These are phyloP conservation scores for Eupithecia dodoneata DNA, from an alignment of 2,888 invertebrate species.

Conservation along the genomic window DNA sequence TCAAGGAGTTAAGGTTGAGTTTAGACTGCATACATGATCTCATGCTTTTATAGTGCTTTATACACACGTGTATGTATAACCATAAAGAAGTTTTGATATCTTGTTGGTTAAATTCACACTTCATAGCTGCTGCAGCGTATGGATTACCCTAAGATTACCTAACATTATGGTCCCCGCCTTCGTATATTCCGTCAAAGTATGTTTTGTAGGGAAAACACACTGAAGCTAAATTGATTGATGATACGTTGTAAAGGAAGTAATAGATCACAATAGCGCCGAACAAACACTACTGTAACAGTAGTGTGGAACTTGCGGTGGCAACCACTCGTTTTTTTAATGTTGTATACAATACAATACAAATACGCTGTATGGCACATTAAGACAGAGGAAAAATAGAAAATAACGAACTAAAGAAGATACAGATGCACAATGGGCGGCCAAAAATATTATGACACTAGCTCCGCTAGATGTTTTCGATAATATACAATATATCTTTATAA, in stretches of 20 bases:
- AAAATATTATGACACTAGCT: too few species aligned
- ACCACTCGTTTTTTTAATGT: not conserved
- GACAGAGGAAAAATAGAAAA: too few species aligned
- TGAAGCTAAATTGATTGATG: conserved; percentile 8
- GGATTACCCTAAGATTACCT: conserved; percentile 3
- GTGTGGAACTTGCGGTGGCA: not conserved
- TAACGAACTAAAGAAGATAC: too few species aligned
- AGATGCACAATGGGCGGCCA: too few species aligned
- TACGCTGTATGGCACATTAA: too few species aligned
- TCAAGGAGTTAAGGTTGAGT: conserved; percentile 12
- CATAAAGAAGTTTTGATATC: conserved; percentile 5
- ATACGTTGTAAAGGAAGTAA: conserved; percentile 13
- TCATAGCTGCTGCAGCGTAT: not conserved
- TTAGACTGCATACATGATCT: conserved; percentile 5
- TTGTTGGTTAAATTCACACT: conserved; percentile 1
- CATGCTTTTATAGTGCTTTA: not conserved
- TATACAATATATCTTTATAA: too few species aligned
- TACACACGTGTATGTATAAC: not conserved
- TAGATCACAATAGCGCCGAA: conserved; percentile 4
- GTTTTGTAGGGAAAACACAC: conserved; percentile 1
- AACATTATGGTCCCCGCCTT: not conserved
- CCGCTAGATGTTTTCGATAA: too few species aligned
- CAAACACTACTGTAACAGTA: not conserved
- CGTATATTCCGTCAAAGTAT: not conserved
- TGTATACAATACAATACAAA: too few species aligned